phyloP scores from a whole-genome alignment of 2,888 invertebrate genomes.

The Patella pellucida region DNA sequence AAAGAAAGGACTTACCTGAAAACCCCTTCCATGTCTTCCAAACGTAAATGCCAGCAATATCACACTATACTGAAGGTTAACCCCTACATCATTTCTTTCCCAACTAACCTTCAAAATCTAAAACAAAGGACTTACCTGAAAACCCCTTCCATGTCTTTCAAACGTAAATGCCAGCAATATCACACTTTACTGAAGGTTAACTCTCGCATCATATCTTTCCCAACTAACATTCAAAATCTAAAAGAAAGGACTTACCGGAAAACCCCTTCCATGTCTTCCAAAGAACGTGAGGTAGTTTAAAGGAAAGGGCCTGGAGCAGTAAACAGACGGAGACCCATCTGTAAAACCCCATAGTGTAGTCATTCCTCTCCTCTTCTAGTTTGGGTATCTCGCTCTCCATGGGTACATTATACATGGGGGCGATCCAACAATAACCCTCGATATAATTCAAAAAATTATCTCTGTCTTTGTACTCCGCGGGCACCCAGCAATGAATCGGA shows the following conservation, averaged over 20 bases:
- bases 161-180: too few species aligned
- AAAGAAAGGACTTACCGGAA: neutral
- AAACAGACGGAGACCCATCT: neutral
- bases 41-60: neutral
- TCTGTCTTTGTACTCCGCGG: neutral
- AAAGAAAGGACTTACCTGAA: neutral
- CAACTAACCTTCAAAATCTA: too few species aligned
- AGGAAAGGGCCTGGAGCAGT: neutral
- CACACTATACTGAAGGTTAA: too few species aligned
- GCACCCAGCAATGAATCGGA: neutral
- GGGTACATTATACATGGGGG: conserved; percentile 1
- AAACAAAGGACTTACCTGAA: too few species aligned
- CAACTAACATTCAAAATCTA: too few species aligned
- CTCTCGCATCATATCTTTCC: too few species aligned
- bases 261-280: neutral
- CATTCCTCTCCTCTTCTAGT: neutral
- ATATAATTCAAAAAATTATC: neutral
- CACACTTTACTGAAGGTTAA: too few species aligned
- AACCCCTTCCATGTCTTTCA: too few species aligned
- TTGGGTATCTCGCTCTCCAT: neutral
- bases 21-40: neutral
- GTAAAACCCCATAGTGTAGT: neutral
- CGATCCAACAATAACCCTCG: conserved; percentile 4
- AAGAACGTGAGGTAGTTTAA: neutral
- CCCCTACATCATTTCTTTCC: too few species aligned